A percentile compares a stretch with the other conserved stretches of the same genome.
Conservation (phyloP, 2,797 vertebrate genomes). For the Sphenopsis melanotis region DNA sequence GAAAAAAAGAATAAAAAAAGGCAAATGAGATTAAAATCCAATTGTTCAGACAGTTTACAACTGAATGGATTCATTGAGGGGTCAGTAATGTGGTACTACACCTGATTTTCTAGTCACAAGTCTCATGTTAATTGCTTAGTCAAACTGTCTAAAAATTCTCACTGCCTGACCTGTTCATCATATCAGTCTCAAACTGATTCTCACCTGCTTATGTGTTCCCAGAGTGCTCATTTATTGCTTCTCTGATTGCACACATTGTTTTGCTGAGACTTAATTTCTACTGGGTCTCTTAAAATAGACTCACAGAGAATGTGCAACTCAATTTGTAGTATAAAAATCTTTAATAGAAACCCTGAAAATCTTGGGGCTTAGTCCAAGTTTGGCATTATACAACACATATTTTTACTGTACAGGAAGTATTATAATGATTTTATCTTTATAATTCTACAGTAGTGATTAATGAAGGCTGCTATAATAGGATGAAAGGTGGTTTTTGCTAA, state of each 20-base stretch:
- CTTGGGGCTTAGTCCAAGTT: not conserved
- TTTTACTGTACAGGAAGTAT: not conserved
- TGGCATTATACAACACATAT: not conserved
- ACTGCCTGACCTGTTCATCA: not conserved
- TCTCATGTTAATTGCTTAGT: not conserved
- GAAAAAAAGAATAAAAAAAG: not conserved
- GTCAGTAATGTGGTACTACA: not conserved
- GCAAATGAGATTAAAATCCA: not conserved
- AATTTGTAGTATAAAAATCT: not conserved
- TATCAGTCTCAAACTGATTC: not conserved
- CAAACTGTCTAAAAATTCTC: not conserved
- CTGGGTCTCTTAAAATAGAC: constrained; percentile 14
- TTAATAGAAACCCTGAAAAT: not conserved
- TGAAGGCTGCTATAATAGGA: not conserved
- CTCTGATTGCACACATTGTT: constrained; percentile 22
- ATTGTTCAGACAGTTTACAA: not conserved
- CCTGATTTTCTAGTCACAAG: not conserved
- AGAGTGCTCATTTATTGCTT: constrained; percentile 27
- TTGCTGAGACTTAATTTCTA: constrained; percentile 17
- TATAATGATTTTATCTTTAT: not conserved
- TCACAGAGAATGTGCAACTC: not conserved
- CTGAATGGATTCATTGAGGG: not conserved
- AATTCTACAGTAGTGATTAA: not conserved
- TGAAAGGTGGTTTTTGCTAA: not conserved
- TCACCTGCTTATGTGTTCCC: not conserved